phyloP scores from a whole-genome alignment of 2,888 invertebrate species.

The Oxycera nigricornis region DNA sequence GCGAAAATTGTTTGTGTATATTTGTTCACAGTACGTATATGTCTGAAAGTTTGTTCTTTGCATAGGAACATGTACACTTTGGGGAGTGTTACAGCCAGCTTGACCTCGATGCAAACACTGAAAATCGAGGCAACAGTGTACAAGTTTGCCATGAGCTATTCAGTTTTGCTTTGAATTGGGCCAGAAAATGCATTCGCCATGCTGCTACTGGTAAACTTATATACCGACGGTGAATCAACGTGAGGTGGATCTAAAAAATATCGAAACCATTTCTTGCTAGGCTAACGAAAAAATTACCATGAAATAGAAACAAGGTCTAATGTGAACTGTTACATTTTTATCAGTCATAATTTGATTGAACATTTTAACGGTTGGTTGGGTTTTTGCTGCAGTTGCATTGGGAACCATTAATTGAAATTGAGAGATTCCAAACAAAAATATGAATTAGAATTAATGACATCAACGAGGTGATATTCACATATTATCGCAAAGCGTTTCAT shows the following conservation, averaged over 20 bases:
- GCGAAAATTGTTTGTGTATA: too few species aligned
- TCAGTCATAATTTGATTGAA: too few species aligned
- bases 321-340: background rate
- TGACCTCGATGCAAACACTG: background rate
- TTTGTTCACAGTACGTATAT: too few species aligned
- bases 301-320: background rate
- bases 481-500: too few species aligned
- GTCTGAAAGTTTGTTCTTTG: too few species aligned
- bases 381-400: too few species aligned
- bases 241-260: too few species aligned
- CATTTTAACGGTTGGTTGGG: too few species aligned
- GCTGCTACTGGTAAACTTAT: background rate
- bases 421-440: too few species aligned
- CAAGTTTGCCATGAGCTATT: background rate
- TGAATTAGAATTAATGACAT: too few species aligned
- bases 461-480: too few species aligned
- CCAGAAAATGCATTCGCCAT: background rate
- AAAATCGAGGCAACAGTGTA: constrained; percentile 11
- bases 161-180: constrained; percentile 5
- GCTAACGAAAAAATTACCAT: background rate
- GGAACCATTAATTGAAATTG: too few species aligned
- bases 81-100: background rate
- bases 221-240: background rate
- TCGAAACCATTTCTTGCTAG: background rate
- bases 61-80: background rate